Evolutionary conservation across 2,888 invertebrate species (phyloP), one percentile per base, ranked within the genome.

Genomic region (Tenthredo livida): DNA sequence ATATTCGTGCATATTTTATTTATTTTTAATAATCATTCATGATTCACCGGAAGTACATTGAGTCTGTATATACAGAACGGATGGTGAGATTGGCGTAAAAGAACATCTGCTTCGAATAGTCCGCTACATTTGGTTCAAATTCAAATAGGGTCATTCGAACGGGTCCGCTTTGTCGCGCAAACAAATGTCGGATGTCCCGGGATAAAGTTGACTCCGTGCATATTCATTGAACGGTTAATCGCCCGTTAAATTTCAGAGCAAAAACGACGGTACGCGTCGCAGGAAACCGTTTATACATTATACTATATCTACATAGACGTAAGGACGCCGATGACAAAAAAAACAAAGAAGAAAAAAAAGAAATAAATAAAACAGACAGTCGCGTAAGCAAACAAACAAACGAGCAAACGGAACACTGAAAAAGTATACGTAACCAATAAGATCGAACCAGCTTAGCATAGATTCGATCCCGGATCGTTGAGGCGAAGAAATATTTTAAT

Each of bases 401-500:
- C 40, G 37, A 12, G n/a, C 37, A 37, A 83, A 29, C 67, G 67
- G 67, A 47, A 67, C 37, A 47, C 67, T 83, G 82, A 70, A 65
- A 83, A 67, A 83, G 29, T 47, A 83, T 70, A 67, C 83, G 83
- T 67, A 67, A 83, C 83, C 83, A 67, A 83, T 83, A 40, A 29
- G 70, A 83, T 83, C 67, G 83, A 70, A 83, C 47, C 43, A 43
- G 50, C 43, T 21, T 70, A 17, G 67, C 29, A 12, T 83, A 29
- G 83, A 83, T 83, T 65, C 83, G 70, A 83, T 70, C 47, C 83
- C 29, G 37, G 67, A 83, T 83, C 83, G 50, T 50, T 40, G 83
- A 83, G 47, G 83, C 83, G 70, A 47, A 67, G 43, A 50, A 83
- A 87, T 86, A 87, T 90, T 89, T 90, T 90, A 90, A 90, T 90